These are phyloP conservation scores for Hypomecis atomaria DNA, from an alignment of 2,888 invertebrate genomes.

Conservation along the genomic window DNA sequence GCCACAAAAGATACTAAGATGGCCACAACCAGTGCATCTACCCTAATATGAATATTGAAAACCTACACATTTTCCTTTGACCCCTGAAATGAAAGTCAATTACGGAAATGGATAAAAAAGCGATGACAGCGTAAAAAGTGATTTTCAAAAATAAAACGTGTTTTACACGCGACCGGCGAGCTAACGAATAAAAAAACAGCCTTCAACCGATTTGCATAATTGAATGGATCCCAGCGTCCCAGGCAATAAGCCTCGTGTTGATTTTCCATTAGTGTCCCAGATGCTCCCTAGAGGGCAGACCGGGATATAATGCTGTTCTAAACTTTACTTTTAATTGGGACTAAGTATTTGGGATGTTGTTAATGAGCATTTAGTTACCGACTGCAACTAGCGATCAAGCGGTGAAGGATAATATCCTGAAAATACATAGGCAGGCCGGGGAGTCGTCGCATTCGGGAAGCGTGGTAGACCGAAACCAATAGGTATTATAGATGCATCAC, in stretches of 20 bases:
- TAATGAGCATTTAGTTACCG: too few relatives aligned
- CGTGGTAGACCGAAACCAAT: too few relatives aligned
- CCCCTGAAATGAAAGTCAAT: neutral
- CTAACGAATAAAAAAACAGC: constrained; percentile 39
- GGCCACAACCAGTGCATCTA: too few relatives aligned
- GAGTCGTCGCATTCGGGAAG: too few relatives aligned
- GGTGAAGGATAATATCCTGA: too few relatives aligned
- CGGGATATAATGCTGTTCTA: constrained; percentile 5
- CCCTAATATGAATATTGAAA: too few relatives aligned
- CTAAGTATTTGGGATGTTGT: too few relatives aligned
- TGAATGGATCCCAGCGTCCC: constrained; percentile 33
- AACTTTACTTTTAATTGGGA: constrained; percentile 6
- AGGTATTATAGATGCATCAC: too few relatives aligned
- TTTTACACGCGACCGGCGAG: constrained; percentile 9
- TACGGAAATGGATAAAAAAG: neutral
- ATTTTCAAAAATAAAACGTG: neutral
- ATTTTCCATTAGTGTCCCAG: constrained; percentile 35
- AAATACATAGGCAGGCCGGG: too few relatives aligned
- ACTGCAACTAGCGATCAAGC: too few relatives aligned
- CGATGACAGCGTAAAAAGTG: neutral
- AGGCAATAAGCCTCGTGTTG: constrained; percentile 30
- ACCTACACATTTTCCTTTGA: neutral
- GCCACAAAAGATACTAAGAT: too few relatives aligned
- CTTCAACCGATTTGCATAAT: constrained; percentile 46
- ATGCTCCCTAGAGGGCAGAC: constrained; percentile 18